Evolutionary conservation across 2,113 vertebrate genomes (phyloP).

Genomic region (Poeciliopsis occidentalis): DNA sequence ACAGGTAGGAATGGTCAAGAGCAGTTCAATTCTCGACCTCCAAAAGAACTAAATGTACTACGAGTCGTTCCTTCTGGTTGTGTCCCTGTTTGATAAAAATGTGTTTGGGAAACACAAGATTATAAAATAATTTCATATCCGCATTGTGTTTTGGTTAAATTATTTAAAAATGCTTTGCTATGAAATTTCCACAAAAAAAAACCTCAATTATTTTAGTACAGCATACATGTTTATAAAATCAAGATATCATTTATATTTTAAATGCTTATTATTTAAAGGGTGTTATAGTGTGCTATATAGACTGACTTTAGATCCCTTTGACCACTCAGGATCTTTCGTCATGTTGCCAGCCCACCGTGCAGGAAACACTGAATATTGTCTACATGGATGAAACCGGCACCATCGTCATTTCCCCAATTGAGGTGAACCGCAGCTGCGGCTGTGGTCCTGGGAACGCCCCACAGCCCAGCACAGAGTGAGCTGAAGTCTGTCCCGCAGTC

Average conservation of each 20-base stretch:
- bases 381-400: constrained; percentile 69
- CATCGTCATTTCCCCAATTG: constrained; percentile 65
- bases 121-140: too few species aligned
- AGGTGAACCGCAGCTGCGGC: constrained; percentile 65
- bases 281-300: neutral
- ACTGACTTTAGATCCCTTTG: neutral
- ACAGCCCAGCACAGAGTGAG: constrained; percentile 41
- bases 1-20: constrained; percentile 56
- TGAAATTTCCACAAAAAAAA: too few species aligned
- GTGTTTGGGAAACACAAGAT: too few species aligned
- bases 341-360: constrained; percentile 65
- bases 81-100: too few species aligned
- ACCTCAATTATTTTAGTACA: too few species aligned
- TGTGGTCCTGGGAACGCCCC: constrained; percentile 37
- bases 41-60: too few species aligned
- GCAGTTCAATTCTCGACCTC: too few species aligned
- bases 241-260: too few species aligned
- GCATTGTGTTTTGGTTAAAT: neutral
- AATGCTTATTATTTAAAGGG: too few species aligned
- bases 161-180: too few species aligned
- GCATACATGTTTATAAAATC: too few species aligned
- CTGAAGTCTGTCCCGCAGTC: constrained; percentile 3
- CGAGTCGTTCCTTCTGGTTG: too few species aligned
- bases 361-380: constrained; percentile 59
- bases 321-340: constrained; percentile 34